Evolutionary conservation across 2,888 invertebrate genomes (phyloP).

Genomic region (Bellardia pandia): DNA sequence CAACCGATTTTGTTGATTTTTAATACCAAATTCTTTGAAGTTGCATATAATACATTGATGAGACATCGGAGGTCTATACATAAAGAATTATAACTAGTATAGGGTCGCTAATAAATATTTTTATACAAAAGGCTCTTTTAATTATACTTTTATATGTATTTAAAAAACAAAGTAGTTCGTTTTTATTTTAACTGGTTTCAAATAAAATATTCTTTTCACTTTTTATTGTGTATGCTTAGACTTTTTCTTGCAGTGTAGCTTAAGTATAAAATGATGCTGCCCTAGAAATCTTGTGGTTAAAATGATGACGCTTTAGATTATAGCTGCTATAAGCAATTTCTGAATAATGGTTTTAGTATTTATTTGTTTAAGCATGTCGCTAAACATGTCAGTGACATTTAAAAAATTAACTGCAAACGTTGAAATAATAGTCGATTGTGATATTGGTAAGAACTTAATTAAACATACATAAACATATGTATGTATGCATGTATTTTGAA

Average conservation of each 20-base stretch:
- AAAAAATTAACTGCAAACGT: not conserved
- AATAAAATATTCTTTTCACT: too few species aligned
- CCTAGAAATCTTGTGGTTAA: not conserved
- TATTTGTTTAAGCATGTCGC: not conserved
- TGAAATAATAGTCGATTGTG: not conserved
- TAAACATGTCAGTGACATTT: slow-evolving; percentile 5
- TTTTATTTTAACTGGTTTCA: too few species aligned
- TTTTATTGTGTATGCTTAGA: not conserved
- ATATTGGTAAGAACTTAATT: not conserved
- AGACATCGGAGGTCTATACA: too few species aligned
- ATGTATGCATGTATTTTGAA: too few species aligned
- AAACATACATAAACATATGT: not conserved
- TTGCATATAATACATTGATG: too few species aligned
- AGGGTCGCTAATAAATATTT: too few species aligned
- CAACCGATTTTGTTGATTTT: too few species aligned
- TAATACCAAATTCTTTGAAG: too few species aligned
- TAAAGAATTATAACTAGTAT: too few species aligned
- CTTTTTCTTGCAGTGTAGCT: not conserved
- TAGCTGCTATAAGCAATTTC: not conserved
- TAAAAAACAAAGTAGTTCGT: too few species aligned
- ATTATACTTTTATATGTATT: too few species aligned
- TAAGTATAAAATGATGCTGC: not conserved
- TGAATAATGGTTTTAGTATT: slow-evolving; percentile 24
- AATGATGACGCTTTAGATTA: slow-evolving; percentile 21
- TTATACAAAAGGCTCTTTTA: too few species aligned